Conservation (phyloP, 2,888 invertebrate genomes). For the Cosmia trapezina region DNA sequence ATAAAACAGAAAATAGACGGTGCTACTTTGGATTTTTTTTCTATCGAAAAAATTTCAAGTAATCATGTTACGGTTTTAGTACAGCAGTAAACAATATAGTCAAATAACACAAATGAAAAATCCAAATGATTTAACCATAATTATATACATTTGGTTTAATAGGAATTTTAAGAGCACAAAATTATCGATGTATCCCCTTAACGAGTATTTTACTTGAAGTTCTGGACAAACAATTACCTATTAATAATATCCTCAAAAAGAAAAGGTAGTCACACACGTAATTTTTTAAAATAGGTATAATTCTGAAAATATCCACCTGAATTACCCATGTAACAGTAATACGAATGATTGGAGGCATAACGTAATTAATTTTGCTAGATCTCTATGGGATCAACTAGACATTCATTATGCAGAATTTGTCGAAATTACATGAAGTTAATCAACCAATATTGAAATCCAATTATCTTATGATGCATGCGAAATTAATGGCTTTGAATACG, state of each 20-base stretch:
- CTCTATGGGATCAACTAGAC: not conserved
- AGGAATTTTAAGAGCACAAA: no score
- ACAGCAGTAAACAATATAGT: no score
- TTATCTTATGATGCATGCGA: conserved; percentile 27
- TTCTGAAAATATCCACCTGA: not conserved
- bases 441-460: conserved; percentile 36
- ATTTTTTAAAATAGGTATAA: not conserved
- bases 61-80: no score
- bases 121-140: no score
- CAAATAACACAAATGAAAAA: no score
- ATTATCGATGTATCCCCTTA: not conserved
- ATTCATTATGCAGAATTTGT: conserved; percentile 6
- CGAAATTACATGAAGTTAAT: conserved; percentile 15
- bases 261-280: not conserved
- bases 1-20: no score
- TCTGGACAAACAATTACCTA: not conserved
- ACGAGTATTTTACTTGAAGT: not conserved
- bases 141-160: no score
- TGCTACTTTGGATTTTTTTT: no score
- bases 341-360: not conserved
- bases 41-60: no score
- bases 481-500: conserved; percentile 21
- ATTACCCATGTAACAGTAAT: not conserved
- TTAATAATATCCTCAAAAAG: not conserved
- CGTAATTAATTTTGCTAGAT: not conserved